phyloP scores from a whole-genome alignment of 2,888 invertebrate genomes.

The Nemotelus pantherinus region DNA sequence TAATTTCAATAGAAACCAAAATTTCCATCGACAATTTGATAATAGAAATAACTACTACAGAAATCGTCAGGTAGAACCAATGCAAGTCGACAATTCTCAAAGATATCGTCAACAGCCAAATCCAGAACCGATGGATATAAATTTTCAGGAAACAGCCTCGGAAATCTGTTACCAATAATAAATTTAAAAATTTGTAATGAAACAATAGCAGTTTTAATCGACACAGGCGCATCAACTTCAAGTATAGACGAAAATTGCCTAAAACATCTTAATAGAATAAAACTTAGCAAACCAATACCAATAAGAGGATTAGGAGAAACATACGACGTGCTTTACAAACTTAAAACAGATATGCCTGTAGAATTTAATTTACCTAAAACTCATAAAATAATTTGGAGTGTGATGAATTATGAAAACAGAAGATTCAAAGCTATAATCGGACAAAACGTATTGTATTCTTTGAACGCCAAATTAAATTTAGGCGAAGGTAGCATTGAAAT shows the following conservation, averaged over 20 bases:
- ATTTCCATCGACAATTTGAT: too few relatives aligned
- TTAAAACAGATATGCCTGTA: neutral
- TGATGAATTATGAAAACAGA: neutral
- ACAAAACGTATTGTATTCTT: neutral
- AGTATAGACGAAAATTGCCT: neutral
- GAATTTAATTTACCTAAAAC: neutral
- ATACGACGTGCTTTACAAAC: neutral
- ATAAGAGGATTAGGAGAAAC: neutral
- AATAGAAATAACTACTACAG: too few relatives aligned
- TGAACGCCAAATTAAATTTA: too few relatives aligned
- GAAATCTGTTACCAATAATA: constrained; percentile 10
- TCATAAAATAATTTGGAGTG: neutral
- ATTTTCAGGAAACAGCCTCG: constrained; percentile 18
- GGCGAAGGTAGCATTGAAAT: neutral
- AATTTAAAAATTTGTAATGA: neutral
- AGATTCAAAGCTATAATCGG: constrained; percentile 19
- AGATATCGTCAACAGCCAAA: neutral
- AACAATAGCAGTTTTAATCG: neutral
- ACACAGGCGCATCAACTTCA: neutral
- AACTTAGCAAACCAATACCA: neutral
- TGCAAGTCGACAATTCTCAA: too few relatives aligned
- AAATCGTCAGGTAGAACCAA: too few relatives aligned
- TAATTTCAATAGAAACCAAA: too few relatives aligned
- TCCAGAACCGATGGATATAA: constrained; percentile 6
- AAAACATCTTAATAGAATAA: neutral